These are phyloP conservation scores for Podarcis cretensis DNA, from an alignment of 2,113 vertebrate genomes.

Conservation along the genomic window DNA sequence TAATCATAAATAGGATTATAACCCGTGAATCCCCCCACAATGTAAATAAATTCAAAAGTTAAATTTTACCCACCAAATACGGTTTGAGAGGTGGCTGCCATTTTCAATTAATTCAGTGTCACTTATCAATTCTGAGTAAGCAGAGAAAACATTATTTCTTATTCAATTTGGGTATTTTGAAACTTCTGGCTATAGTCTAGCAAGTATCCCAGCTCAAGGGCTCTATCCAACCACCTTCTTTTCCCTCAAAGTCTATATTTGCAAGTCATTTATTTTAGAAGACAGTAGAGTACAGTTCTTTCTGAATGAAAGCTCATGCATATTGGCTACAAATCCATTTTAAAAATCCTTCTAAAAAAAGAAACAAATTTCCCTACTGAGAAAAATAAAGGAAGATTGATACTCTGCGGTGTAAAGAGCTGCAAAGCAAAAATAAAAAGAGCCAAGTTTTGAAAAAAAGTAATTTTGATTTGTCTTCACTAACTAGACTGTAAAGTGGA, in stretches of 20 bases:
- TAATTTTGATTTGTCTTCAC: conserved; percentile 24
- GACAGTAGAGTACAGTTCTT: background rate
- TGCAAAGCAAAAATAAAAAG: conserved; percentile 21
- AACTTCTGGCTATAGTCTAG: rapidly evolving
- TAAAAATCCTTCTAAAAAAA: conserved; percentile 13
- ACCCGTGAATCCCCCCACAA: rapidly evolving
- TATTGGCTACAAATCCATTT: background rate
- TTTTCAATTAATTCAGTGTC: background rate
- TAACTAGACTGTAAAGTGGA: background rate
- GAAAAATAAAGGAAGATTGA: background rate
- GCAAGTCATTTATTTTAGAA: background rate
- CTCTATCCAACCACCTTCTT: background rate
- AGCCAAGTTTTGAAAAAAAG: background rate
- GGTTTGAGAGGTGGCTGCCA: background rate
- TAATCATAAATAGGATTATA: background rate
- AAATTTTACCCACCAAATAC: background rate
- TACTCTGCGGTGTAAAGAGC: background rate
- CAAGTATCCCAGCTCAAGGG: background rate
- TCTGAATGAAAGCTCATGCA: background rate
- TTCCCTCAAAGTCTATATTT: background rate
- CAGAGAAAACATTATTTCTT: rapidly evolving
- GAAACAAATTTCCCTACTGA: background rate
- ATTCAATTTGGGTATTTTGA: rapidly evolving
- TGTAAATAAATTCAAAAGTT: background rate
- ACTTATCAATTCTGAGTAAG: rapidly evolving